phyloP scores from a whole-genome alignment of 1,140 invertebrate species.

The Drosophila tsacasi region DNA sequence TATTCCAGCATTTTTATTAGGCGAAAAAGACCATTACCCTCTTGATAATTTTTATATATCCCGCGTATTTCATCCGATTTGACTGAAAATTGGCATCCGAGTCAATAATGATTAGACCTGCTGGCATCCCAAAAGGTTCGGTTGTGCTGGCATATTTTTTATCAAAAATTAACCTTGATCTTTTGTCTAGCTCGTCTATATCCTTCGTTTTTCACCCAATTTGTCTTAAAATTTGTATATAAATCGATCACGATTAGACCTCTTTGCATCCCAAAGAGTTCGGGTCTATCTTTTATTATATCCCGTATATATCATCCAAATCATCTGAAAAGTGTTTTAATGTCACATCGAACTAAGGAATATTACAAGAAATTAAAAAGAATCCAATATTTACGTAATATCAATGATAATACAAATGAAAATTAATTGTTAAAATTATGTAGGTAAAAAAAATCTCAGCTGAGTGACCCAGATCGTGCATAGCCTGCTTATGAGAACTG shows the following conservation, averaged over 20 bases:
- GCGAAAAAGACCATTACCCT: no score
- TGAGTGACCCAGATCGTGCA: neutral
- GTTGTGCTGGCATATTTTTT: neutral
- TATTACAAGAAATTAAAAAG: no score
- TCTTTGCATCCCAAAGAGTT: neutral
- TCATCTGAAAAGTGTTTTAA: neutral
- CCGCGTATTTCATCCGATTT: no score
- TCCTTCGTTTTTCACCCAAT: neutral
- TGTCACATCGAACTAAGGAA: no score
- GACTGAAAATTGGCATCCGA: no score
- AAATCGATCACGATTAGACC: neutral
- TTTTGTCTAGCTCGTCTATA: neutral
- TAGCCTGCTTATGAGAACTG: neutral
- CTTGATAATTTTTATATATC: no score
- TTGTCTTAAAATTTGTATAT: neutral
- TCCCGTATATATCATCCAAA: neutral
- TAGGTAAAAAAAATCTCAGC: neutral
- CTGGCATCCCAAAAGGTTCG: no score
- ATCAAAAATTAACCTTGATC: neutral
- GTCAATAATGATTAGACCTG: no score
- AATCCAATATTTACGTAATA: no score
- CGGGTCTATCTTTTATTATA: neutral
- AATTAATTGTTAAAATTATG: no score
- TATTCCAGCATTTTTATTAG: no score
- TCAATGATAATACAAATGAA: no score